Base-by-base conservation (phyloP, 2,888 invertebrate species). In the Aspidiotus destructor region DNA sequence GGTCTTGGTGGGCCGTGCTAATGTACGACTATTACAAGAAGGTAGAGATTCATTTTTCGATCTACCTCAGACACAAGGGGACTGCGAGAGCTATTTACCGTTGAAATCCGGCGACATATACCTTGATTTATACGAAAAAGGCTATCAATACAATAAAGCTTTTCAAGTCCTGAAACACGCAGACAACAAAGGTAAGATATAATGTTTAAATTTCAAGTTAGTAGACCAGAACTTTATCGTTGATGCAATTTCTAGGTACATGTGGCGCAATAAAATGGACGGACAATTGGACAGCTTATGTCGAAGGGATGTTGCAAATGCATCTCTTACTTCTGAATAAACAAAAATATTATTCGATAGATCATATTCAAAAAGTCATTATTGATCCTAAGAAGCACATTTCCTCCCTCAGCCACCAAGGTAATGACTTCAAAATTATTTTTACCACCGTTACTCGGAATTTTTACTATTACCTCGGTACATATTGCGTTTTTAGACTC, bases 281-380 rank as follows among this genome's bases (percentile, higher is more conserved):
- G 68, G 86, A 86, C 72, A 90, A 96, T 79, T 98, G 97, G 97
- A 86, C 96, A 69, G 87, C 94, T 57, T 98, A 88, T 79, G 85
- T 97, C 78, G 98, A 98, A 77, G 93, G 94, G 0, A 91, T 98
- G 88, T 83, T 98, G 61, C 98, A 98, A 80, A 92, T 93, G 77
- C 85, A 86, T 64, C 88, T 96, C 74, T 80, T 95, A 72, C 86
- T 88, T 65, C 84, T 84, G 73, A 83, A 86, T 73, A 83, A 86
- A 41, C 83, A 88, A 61, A 88, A 89, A 75, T 81, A 96, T 15
- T 88, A 88, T 77, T 79, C 96, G 72, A 95, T 96, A 1, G 94
- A 94, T 48, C 83, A 94, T 69, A 83, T 97, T 70, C 89, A 90
- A 76, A 84, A 86, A 73, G 84, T 87, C 6, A 81, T 87, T 28